Conservation (phyloP, 1,140 invertebrate species). For the Leptonema lineaticorne region DNA sequence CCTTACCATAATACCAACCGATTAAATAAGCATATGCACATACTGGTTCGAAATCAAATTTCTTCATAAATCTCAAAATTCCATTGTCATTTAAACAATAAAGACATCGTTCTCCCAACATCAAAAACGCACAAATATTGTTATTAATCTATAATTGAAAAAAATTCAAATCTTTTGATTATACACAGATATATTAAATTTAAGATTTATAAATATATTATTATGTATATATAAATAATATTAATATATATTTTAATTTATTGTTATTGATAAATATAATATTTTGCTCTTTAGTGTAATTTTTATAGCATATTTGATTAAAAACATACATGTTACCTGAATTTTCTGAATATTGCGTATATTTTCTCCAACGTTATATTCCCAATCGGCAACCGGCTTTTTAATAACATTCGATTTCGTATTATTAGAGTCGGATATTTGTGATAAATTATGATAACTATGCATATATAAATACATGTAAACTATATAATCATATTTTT, state of each 20-base stretch:
- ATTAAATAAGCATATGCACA: conserved; percentile 73
- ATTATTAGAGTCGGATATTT: conserved; percentile 58
- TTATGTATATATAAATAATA: background rate
- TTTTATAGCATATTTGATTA: too few species aligned
- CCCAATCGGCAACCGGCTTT: conserved; percentile 70
- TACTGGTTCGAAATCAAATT: conserved; percentile 76
- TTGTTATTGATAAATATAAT: background rate
- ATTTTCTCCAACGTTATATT: conserved; percentile 75
- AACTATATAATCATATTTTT: conserved; percentile 1
- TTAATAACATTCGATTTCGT: conserved; percentile 54
- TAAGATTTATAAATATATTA: too few species aligned
- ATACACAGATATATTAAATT: too few species aligned
- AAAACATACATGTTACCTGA: conserved; percentile 46
- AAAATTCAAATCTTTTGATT: background rate
- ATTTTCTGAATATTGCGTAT: conserved; percentile 66
- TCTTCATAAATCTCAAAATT: conserved; percentile 73
- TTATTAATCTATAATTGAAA: conserved; percentile 50
- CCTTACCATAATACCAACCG: conserved; percentile 60
- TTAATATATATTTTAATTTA: background rate
- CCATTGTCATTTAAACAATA: conserved; percentile 77
- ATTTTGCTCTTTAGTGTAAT: background rate
- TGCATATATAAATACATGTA: conserved; percentile 36
- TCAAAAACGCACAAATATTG: conserved; percentile 61
- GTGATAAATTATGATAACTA: conserved; percentile 67
- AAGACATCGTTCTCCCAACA: conserved; percentile 72